Conservation (phyloP, 2,888 invertebrate species). For the Mycogona germanica region DNA sequence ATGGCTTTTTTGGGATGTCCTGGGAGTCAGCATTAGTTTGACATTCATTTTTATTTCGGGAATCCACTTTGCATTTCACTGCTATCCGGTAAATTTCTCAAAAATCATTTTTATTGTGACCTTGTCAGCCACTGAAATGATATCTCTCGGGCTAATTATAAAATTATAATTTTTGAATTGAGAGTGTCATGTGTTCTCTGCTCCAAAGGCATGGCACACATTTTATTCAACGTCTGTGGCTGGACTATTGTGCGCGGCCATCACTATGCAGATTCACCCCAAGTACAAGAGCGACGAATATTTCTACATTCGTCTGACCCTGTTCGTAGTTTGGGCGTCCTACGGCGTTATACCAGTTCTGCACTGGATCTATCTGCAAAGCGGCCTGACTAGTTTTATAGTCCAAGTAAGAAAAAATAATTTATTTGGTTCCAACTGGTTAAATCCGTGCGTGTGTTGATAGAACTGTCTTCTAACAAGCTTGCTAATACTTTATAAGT, state of each 20-base stretch:
- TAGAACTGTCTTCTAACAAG: no score
- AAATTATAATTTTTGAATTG: not conserved
- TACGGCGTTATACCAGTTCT: constrained; percentile 83
- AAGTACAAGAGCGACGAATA: constrained; percentile 45
- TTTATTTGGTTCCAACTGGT: no score
- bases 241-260: constrained; percentile 23
- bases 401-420: constrained; percentile 52
- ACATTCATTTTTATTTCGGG: constrained; percentile 91
- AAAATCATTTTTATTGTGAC: not conserved
- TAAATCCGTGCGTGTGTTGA: no score
- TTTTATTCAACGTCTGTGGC: constrained; percentile 32
- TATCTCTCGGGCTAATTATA: not conserved
- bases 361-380: constrained; percentile 83
- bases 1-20: constrained; percentile 80
- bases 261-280: constrained; percentile 23
- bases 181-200: constrained; percentile 7
- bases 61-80: constrained; percentile 95
- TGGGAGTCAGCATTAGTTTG: constrained; percentile 84
- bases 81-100: constrained; percentile 60
- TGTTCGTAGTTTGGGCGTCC: constrained; percentile 73
- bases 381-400: constrained; percentile 71
- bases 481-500: no score
- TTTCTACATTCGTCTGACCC: constrained; percentile 56
- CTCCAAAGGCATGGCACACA: constrained; percentile 34
- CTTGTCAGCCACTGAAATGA: not conserved